A percentile compares a stretch with the other conserved stretches of the same genome.
Conservation (phyloP, 2,113 vertebrate species). For the Tinamus guttatus region DNA sequence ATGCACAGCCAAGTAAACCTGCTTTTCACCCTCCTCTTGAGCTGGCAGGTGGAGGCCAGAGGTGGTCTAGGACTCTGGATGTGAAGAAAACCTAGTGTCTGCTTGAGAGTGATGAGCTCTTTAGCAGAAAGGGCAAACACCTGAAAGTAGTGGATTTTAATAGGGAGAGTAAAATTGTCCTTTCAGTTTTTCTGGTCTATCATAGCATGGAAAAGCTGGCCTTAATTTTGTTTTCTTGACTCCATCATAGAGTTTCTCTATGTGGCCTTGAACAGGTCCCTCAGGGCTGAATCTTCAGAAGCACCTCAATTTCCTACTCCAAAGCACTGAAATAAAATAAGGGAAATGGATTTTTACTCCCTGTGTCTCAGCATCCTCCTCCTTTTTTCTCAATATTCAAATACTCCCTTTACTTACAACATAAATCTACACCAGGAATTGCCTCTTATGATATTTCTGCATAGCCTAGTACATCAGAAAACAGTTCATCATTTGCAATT, state of each 20-base stretch:
- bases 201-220: neutral
- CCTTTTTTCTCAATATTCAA: neutral
- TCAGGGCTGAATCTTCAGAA: neutral
- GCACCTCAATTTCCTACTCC: fast-evolving
- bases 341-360: neutral
- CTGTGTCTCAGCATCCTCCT: neutral
- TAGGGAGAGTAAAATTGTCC: no score
- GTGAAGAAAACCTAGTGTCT: no score
- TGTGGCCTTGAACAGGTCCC: neutral
- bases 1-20: no score
- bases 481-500: neutral
- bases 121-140: no score
- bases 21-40: no score
- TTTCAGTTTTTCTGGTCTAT: no score
- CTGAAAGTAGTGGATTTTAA: no score
- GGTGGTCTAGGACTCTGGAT: no score
- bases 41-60: no score
- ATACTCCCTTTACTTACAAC: neutral
- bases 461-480: neutral
- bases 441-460: neutral
- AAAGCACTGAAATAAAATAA: neutral
- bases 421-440: neutral
- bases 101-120: no score
- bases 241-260: neutral
- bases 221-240: neutral